These are phyloP conservation scores for Pipistrellus pipistrellus DNA, from an alignment of 2,797 vertebrate genomes.

Conservation along the genomic window DNA sequence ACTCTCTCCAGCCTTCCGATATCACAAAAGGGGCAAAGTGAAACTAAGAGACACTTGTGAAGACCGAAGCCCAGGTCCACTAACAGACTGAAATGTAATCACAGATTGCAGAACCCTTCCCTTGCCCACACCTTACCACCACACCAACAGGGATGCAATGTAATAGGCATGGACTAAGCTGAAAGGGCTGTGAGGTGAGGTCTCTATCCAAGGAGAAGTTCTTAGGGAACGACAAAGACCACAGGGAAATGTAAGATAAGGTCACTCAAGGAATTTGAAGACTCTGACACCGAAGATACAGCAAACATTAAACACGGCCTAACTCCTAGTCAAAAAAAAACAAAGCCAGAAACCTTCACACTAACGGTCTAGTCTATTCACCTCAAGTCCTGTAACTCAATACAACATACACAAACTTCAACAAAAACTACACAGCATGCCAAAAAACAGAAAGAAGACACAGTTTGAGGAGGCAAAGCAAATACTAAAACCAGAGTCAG, in stretches of 20 bases:
- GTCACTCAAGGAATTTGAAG: background rate
- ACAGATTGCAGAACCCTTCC: background rate
- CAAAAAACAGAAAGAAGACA: background rate
- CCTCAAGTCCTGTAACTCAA: background rate
- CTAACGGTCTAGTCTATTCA: background rate
- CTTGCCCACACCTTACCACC: background rate
- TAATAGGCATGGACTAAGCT: no score
- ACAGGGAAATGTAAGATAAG: background rate
- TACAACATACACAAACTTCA: background rate
- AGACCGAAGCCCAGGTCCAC: background rate
- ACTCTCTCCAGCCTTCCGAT: background rate
- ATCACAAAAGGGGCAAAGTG: background rate
- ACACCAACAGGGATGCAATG: no score
- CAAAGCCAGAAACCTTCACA: background rate
- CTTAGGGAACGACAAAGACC: background rate
- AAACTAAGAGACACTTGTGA: conserved; percentile 4
- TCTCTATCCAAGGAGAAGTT: background rate
- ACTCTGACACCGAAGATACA: background rate
- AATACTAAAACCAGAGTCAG: background rate
- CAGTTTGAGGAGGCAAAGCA: background rate
- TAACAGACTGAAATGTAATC: background rate
- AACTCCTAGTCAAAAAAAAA: background rate
- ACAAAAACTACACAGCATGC: background rate
- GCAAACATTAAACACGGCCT: background rate
- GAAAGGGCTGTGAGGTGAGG: background rate